Evolutionary conservation across 2,888 invertebrate genomes (phyloP), one percentile per base, ranked within the genome.

Genomic region (Nomada goodeniana): DNA sequence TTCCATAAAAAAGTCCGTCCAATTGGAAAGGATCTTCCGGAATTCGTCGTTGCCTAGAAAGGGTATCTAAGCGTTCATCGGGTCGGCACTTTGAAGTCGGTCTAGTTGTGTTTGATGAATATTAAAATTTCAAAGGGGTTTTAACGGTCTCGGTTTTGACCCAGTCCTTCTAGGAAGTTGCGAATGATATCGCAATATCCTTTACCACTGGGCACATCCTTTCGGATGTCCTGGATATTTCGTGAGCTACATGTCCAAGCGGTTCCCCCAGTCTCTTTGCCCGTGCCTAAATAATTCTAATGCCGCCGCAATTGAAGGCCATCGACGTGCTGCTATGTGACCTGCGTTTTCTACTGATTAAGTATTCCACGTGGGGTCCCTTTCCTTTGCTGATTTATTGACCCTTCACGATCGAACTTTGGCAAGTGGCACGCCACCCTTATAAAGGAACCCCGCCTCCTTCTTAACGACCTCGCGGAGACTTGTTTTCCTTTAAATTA

Each of bases 231-330:
- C 82, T 80, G 78, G 65, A 64, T 59, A 50, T 53, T 76, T 79
- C 79, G 84, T 88, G 77, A 76, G 76, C 57, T n/a, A 86, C 84
- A 86, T 85, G 80, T 70, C 76, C 73, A 83, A 80, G 15, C 69
- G 20, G 52, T 47, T 64, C 42, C 42, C 42, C 76, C 13, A 7
- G 18, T 11, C 47, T 52, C 7, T 50, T 47, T 15, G 50, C 10
- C 18, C 13, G 59, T 53, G 72, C 50, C 82, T 82, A 88, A 88
- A 75, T 67, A 81, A 86, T 85, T 88, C 85, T 88, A 88, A 86
- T 80, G 85, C 63, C 74, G 59, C 42, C 71, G 77, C 83, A 67
- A 73, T 76, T 74, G 75, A 77, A 75, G 64, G 59, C 53, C 13
- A 57, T 55, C 67, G 63, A 86, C 84, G 88, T 86, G 76, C 82